Percentiles rank a stretch among this genome's conserved stretches.
These are phyloP conservation scores for Neoitamus cyanurus DNA, from an alignment of 2,888 invertebrate species.

Conservation along the genomic window DNA sequence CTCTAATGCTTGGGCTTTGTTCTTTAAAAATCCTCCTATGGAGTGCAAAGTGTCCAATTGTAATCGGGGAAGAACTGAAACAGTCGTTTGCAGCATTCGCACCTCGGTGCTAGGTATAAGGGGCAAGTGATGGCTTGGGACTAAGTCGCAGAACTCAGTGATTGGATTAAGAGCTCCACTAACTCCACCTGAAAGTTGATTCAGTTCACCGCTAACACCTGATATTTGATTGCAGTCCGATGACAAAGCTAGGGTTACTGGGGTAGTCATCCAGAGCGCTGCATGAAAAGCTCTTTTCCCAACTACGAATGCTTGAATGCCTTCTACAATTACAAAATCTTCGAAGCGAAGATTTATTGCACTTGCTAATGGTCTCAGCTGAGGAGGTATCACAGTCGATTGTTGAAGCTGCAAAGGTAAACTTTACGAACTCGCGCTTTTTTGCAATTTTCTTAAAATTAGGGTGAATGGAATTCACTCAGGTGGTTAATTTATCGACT, in stretches of 20 bases:
- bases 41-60: slow-evolving; percentile 81
- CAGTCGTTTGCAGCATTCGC: slow-evolving; percentile 80
- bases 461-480: too few relatives aligned
- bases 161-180: slow-evolving; percentile 79
- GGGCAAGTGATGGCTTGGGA: slow-evolving; percentile 75
- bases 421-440: too few relatives aligned
- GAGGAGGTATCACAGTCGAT: slow-evolving; percentile 74
- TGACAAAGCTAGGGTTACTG: slow-evolving; percentile 75
- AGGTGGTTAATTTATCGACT: too few relatives aligned
- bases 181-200: slow-evolving; percentile 74
- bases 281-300: slow-evolving; percentile 81
- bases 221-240: slow-evolving; percentile 72
- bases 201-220: slow-evolving; percentile 65
- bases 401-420: slow-evolving; percentile 72
- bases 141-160: slow-evolving; percentile 83
- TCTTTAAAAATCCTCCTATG: slow-evolving; percentile 73
- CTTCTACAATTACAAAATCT: slow-evolving; percentile 76
- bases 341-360: slow-evolving; percentile 78
- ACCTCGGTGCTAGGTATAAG: slow-evolving; percentile 70
- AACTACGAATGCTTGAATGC: slow-evolving; percentile 69
- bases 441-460: too few relatives aligned
- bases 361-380: slow-evolving; percentile 77
- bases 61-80: slow-evolving; percentile 79
- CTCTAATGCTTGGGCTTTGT: slow-evolving; percentile 67
- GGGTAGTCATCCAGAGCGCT: slow-evolving; percentile 77